Base-by-base conservation (phyloP, 1,140 invertebrate species). In the Papilio machaon region DNA sequence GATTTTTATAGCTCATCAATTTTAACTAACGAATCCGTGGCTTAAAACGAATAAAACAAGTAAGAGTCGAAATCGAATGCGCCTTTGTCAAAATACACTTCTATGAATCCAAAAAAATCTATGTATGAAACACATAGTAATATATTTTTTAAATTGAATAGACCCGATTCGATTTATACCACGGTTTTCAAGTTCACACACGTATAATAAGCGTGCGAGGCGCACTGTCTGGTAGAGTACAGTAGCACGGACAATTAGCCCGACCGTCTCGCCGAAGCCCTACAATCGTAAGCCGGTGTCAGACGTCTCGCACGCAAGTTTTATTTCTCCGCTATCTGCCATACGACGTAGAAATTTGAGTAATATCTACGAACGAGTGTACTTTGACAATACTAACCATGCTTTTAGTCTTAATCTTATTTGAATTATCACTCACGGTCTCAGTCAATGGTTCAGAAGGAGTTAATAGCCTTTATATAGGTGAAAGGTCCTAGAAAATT, bases 221-320 rank as follows among this genome's bases (percentile, higher is more conserved):
- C 58, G n/a, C 81, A 82, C 86, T 58, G 54, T 58, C 54, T 58
- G 17, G 54, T 19, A 19, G 4, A 52, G 85, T 84, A 43, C 67
- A 82, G 83, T 73, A 83, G 67, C 52, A 85, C 81, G 79, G 84
- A 91, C 91, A 91, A 91, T 91, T 89, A 91, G 89, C 82, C 82
- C 70, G 82, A 80, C 60, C 83, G 91, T 91, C 90, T 91, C 87
- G 89, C 88, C 91, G 90, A 91, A 92, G 90, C 90, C 91, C 73
- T 85, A 88, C 88, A 90, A 83, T 78, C 80, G 76, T 92, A 92
- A 92, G 89, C 90, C 85, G 83, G 84, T 84, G 88, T 89, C 89
- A 92, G 91, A 92, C 91, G 87, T 80, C 85, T 86, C 83, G 83
- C 85, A 78, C 85, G 81, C 74, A 87, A 87, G 87, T 92, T 91